A percentile compares a stretch with the other conserved stretches of the same genome.
These are phyloP conservation scores for Timandra comae DNA, from an alignment of 2,888 invertebrate species.

Conservation along the genomic window DNA sequence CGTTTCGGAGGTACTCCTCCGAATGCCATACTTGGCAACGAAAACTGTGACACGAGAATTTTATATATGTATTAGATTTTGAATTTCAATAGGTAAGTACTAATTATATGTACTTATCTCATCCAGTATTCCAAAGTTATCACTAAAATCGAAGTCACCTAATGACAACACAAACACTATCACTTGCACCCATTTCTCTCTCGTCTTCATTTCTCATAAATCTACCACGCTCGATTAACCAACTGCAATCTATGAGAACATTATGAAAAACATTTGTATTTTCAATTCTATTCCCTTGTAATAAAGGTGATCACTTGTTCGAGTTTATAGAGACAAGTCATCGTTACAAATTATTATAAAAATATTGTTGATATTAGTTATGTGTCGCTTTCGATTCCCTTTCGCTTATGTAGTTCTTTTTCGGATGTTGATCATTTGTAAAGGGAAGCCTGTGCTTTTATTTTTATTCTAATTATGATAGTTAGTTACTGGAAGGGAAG, in stretches of 20 bases:
- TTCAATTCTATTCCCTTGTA: slow-evolving; percentile 3
- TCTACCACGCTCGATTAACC: slow-evolving; percentile 17
- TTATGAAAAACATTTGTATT: background rate
- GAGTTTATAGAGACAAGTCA: slow-evolving; percentile 31
- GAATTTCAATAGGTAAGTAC: too few relatives aligned
- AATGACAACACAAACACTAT: slow-evolving; percentile 7
- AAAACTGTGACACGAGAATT: too few relatives aligned
- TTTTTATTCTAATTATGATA: too few relatives aligned
- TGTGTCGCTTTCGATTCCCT: slow-evolving; percentile 38
- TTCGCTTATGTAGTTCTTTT: slow-evolving; percentile 26
- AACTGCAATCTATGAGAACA: slow-evolving; percentile 11
- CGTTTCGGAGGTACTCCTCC: too few relatives aligned
- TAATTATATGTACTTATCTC: too few relatives aligned
- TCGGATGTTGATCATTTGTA: slow-evolving; percentile 7
- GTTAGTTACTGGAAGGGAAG: too few relatives aligned
- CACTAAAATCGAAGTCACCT: slow-evolving; percentile 6
- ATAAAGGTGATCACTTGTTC: slow-evolving; percentile 11
- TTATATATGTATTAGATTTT: too few relatives aligned
- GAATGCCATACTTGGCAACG: too few relatives aligned
- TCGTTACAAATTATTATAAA: slow-evolving; percentile 37
- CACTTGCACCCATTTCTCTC: slow-evolving; percentile 8
- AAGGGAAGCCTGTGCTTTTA: too few relatives aligned
- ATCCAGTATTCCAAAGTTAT: too few relatives aligned
- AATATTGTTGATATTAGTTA: slow-evolving; percentile 23
- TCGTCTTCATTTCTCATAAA: slow-evolving; percentile 12